phyloP scores from a whole-genome alignment of 2,797 vertebrate species.

The Chelonia mydas region DNA sequence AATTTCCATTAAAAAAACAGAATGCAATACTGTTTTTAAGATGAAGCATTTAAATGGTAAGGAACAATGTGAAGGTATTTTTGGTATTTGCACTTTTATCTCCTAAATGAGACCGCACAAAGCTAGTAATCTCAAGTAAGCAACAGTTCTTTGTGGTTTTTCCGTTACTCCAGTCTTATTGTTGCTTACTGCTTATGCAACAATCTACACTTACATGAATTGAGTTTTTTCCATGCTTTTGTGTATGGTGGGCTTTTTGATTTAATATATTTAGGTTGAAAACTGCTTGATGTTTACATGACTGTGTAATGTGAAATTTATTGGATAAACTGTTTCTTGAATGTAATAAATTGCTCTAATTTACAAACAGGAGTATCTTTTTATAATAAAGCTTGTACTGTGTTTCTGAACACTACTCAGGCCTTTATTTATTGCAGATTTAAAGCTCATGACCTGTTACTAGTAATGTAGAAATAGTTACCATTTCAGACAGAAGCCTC shows the following conservation, averaged over 20 bases:
- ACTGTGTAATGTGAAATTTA: neutral
- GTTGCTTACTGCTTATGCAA: neutral
- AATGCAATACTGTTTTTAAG: neutral
- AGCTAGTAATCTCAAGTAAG: neutral
- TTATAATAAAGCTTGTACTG: constrained; percentile 53
- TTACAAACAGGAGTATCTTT: constrained; percentile 27
- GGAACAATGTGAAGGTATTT: neutral
- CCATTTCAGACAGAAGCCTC: neutral
- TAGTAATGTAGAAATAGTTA: neutral
- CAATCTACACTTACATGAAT: neutral
- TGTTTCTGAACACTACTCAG: constrained; percentile 53
- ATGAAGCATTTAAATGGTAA: neutral
- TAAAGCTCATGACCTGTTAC: neutral
- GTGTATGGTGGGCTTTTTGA: constrained; percentile 2
- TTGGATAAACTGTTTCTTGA: neutral
- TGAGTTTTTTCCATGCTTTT: neutral
- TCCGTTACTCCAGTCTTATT: neutral
- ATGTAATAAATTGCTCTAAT: constrained; percentile 39
- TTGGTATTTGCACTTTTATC: constrained; percentile 5
- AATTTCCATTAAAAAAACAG: neutral
- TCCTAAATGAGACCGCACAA: neutral
- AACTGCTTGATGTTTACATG: neutral
- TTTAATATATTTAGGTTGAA: neutral
- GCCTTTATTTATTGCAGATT: neutral
- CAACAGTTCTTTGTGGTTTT: neutral